phyloP scores from a whole-genome alignment of 2,888 invertebrate genomes.

The Altica lythri region DNA sequence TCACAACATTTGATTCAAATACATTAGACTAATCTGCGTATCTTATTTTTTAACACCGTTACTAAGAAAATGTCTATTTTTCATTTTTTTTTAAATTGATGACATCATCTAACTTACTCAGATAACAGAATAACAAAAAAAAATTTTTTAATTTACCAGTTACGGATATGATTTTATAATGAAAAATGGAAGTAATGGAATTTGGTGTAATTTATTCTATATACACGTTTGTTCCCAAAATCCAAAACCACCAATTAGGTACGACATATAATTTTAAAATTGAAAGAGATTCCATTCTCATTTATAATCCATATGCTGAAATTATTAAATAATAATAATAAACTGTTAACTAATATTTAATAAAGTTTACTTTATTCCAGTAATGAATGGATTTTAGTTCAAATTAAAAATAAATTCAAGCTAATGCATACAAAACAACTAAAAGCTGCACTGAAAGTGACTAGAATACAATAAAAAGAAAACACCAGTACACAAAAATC shows the following conservation, averaged over 20 bases:
- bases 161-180: constrained; percentile 23
- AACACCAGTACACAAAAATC: too few species aligned
- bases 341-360: too few species aligned
- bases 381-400: too few species aligned
- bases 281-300: too few species aligned
- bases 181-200: constrained; percentile 19
- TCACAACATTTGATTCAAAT: constrained; percentile 27
- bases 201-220: constrained; percentile 23
- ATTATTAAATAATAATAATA: too few species aligned
- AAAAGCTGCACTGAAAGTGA: too few species aligned
- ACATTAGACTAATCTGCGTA: constrained; percentile 22
- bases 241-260: constrained; percentile 20
- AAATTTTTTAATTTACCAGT: constrained; percentile 19
- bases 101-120: constrained; percentile 23
- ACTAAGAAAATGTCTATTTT: constrained; percentile 22
- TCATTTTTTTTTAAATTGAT: constrained; percentile 25
- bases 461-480: too few species aligned
- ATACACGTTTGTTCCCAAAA: constrained; percentile 18
- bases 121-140: constrained; percentile 23
- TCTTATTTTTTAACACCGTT: constrained; percentile 23
- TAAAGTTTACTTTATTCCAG: too few species aligned
- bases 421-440: too few species aligned
- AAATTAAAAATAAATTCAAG: too few species aligned
- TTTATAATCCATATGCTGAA: too few species aligned
- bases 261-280: constrained; percentile 13